phyloP scores from a whole-genome alignment of 2,113 vertebrate species.

The Panurus biarmicus region DNA sequence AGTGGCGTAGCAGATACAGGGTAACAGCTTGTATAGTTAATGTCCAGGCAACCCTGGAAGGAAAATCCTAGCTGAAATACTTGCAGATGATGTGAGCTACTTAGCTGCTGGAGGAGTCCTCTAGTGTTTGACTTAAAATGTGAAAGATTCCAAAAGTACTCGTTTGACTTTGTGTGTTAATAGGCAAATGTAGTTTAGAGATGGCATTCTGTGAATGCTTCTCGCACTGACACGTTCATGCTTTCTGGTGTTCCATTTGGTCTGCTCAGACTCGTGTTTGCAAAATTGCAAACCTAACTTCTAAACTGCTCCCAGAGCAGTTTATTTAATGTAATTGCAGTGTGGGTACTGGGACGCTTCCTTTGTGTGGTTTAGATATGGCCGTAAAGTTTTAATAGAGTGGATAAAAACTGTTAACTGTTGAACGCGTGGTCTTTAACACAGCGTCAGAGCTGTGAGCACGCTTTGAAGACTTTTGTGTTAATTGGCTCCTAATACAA shows the following conservation, averaged over 20 bases:
- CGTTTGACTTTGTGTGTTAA: background rate
- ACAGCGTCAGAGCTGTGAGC: background rate
- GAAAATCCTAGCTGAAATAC: background rate
- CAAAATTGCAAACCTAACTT: background rate
- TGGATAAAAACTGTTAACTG: background rate
- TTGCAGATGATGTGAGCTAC: background rate
- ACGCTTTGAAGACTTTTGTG: slow-evolving; percentile 11
- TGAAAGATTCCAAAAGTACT: background rate
- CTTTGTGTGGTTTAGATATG: background rate
- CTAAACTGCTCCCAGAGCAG: background rate
- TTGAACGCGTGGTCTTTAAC: background rate
- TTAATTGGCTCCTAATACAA: background rate
- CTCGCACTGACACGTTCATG: background rate
- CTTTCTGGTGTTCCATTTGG: background rate
- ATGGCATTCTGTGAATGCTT: background rate
- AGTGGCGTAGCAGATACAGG: background rate
- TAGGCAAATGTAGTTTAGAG: background rate
- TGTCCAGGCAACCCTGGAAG: background rate
- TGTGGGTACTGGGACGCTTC: background rate
- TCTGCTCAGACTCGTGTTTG: background rate
- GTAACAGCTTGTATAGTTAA: background rate
- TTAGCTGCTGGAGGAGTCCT: background rate
- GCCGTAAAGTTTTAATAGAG: slow-evolving; percentile 31
- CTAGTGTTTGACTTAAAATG: background rate
- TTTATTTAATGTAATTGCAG: background rate